Evolutionary conservation across 2,888 invertebrate species (phyloP).

Genomic region (Dasypogon diadema): DNA sequence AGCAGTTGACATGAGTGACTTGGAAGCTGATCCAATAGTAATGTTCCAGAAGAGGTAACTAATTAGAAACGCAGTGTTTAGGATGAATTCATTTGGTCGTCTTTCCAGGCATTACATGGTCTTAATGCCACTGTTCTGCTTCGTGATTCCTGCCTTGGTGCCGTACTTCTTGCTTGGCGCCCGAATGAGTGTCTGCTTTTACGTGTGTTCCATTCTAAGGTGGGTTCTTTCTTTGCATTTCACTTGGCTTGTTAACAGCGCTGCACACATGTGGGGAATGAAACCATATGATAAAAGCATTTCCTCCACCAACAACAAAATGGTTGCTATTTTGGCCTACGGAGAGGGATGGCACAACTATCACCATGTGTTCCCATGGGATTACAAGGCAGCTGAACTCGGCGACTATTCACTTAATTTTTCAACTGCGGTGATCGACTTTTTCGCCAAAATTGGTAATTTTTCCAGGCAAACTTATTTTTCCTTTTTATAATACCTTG

Average conservation of each 20-base stretch:
- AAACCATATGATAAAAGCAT: slow-evolving; percentile 86
- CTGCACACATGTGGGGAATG: slow-evolving; percentile 92
- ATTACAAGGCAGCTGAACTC: slow-evolving; percentile 81
- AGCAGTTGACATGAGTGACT: slow-evolving; percentile 87
- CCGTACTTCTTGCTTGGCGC: slow-evolving; percentile 85
- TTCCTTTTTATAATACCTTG: background rate
- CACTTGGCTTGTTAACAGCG: slow-evolving; percentile 95
- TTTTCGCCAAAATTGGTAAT: slow-evolving; percentile 78
- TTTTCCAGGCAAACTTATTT: too few species aligned
- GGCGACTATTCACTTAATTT: slow-evolving; percentile 75
- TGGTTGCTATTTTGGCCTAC: slow-evolving; percentile 76
- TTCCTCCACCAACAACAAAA: slow-evolving; percentile 77
- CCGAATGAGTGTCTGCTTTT: slow-evolving; percentile 79
- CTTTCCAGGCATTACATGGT: slow-evolving; percentile 73
- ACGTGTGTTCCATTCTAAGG: slow-evolving; percentile 79
- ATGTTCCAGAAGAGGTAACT: slow-evolving; percentile 86
- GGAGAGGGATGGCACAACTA: slow-evolving; percentile 92
- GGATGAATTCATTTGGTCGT: background rate
- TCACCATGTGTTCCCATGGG: slow-evolving; percentile 89
- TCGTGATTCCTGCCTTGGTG: slow-evolving; percentile 82
- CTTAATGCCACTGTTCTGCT: slow-evolving; percentile 82
- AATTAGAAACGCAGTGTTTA: background rate
- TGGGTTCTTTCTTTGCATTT: slow-evolving; percentile 84
- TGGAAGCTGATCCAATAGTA: slow-evolving; percentile 85
- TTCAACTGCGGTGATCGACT: slow-evolving; percentile 75